Base-by-base conservation (phyloP, 2,113 vertebrate species). In the Zingel zingel region DNA sequence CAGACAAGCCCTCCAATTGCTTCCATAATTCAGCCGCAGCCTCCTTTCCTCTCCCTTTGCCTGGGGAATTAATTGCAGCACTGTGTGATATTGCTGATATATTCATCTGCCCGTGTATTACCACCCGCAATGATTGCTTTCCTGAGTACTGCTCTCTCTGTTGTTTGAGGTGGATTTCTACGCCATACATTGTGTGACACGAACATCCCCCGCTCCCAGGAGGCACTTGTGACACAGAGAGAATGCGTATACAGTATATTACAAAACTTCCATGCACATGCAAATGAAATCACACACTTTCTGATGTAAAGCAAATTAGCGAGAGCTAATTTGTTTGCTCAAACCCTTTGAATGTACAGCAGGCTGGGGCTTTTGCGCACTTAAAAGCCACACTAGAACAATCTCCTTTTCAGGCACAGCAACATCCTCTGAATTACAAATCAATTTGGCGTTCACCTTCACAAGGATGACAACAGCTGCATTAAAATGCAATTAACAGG, bases 401-500 rank as follows among this genome's bases (percentile, higher is more conserved):
- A 86, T 81, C 61, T 81, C 73, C 74, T 88, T 84, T 80, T 74
- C 68, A 63, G 61, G 79, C 74, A 21, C 57, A 12, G 67, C 36
- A 15, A 67, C 83, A 50, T 50, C 61, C 73, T 50, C 63, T 58
- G 82, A 89, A 89, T 90, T 86, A 82, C 82, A 83, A 92, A 92
- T 89, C 75, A 87, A 85, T 90, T 91, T 83, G 65, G 63, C n/a
- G 48, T 75, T 84, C 75, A 13, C 84, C 88, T 88, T 82, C 83
- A 75, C 67, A 14, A 43, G 18, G 75, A 78, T 68, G 86, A 91
- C 74, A 85, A 88, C 86, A 51, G 88, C 86, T 70, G 83, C 88
- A 82, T 92, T 86, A 90, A 87, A 91, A 84, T 48, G 79, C 71
- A 91, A 92, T 93, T 92, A 91, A 88, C 50, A 51, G 83, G 66